Base-by-base conservation (phyloP, 2,113 vertebrate species). In the Petrocephalus zakoni region DNA sequence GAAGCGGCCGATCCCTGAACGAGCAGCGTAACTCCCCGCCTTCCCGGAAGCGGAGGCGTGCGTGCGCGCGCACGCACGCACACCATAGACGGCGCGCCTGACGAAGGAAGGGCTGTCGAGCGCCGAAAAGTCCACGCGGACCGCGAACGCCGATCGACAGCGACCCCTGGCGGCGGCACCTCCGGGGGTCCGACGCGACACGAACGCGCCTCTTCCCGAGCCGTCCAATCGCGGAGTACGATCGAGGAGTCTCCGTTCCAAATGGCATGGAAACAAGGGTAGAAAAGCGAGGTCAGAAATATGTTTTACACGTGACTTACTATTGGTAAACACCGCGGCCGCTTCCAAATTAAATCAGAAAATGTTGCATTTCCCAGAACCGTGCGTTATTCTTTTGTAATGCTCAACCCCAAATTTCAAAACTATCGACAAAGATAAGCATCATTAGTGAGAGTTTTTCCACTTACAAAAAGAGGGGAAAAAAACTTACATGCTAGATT, bases 251-350 rank as follows among this genome's bases (percentile, higher is more conserved):
- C 85, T 61, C 83, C 82, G 87, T 91, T 95, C 93, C 94, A 95
- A 95, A 95, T 96, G 94, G 95, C 95, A 95, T 96, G 95, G 95
- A 96, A 95, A 96, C 95, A 96, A 95, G 94, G 95, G 95, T 94
- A 95, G 94, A 95, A 95, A 95, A 95, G 94, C 92, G 93, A 95
- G 94, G 95, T 95, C 95, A 95, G 94, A 92, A 92, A 89, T 92
- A 93, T 93, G 72, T 93, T 88, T 91, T 91, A 92, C 95, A 95
- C 95, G 95, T 96, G 95, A 96, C 94, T 93, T 90, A 90, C 5
- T 83, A 52, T 88, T 88, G 87, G 87, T 78, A 88, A 88, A 88
- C 68, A 88, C 21, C 51, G 49, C 29, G 25, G 13, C 25, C 68
- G 49, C 82, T 29, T 52, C 52, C n/a, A 53, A 52, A n/a, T 19